A percentile compares a stretch with the other conserved stretches of the same genome.
phyloP scores from a whole-genome alignment of 2,797 vertebrate genomes.

The Acipenser oxyrinchus region DNA sequence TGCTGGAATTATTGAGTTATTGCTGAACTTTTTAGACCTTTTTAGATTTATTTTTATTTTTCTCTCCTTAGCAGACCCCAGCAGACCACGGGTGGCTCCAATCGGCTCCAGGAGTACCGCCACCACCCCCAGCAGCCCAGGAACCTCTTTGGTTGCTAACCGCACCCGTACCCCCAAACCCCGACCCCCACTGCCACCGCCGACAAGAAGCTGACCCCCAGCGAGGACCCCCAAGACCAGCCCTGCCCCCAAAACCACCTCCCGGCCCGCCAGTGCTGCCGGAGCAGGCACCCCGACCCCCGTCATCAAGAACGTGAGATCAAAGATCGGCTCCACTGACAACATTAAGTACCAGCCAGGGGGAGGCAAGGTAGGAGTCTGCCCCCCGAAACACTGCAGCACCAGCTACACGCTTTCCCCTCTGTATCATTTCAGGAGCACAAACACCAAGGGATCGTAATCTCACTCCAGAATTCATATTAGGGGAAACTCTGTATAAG shows the following conservation, averaged over 20 bases:
- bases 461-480: no score
- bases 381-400: background rate
- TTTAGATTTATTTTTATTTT: background rate
- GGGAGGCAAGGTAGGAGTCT: constrained; percentile 83
- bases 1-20: no score
- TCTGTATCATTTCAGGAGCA: no score
- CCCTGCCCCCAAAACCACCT: constrained; percentile 27
- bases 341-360: constrained; percentile 95
- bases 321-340: constrained; percentile 92
- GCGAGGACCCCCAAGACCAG: constrained; percentile 40
- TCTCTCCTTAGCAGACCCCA: constrained; percentile 46
- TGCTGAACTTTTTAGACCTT: no score
- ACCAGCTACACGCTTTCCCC: no score
- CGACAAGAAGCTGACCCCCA: constrained; percentile 58
- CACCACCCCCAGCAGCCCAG: constrained; percentile 38
- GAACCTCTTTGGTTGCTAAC: constrained; percentile 25
- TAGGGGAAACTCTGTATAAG: no score
- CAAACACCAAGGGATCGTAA: no score
- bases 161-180: constrained; percentile 45
- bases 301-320: constrained; percentile 69
- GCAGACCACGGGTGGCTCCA: constrained; percentile 57
- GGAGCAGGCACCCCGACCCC: constrained; percentile 39
- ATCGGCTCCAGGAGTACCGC: constrained; percentile 36
- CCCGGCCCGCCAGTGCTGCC: constrained; percentile 33
- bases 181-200: constrained; percentile 47